Evolutionary conservation across 2,888 invertebrate genomes (phyloP).

Genomic region (Atrina japonica): DNA sequence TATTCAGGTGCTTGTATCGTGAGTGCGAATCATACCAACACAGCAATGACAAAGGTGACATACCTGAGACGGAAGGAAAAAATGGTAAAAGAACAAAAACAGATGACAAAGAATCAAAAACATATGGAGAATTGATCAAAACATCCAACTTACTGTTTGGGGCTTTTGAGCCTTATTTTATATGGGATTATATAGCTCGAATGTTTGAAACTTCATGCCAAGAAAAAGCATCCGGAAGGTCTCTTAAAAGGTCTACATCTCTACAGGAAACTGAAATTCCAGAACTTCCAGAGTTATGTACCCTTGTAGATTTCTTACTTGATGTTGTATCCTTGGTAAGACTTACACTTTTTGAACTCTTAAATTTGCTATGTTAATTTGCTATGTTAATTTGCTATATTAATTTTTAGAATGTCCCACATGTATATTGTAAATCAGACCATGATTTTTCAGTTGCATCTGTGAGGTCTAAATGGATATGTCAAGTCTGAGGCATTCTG

Average conservation of each 20-base stretch:
- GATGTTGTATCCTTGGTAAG: slow-evolving; percentile 84
- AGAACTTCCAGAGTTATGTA: slow-evolving; percentile 85
- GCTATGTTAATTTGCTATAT: no score
- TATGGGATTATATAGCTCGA: slow-evolving; percentile 88
- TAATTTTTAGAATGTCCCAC: no score
- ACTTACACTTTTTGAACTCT: slow-evolving; percentile 23
- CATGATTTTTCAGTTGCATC: no score
- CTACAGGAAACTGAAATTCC: slow-evolving; percentile 81
- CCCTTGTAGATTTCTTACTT: slow-evolving; percentile 87
- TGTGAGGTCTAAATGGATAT: not conserved
- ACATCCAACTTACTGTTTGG: slow-evolving; percentile 92
- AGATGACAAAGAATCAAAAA: slow-evolving; percentile 32
- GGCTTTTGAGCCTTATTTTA: slow-evolving; percentile 91
- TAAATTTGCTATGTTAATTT: no score
- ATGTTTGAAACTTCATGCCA: slow-evolving; percentile 78
- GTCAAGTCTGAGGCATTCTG: no score
- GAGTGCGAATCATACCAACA: slow-evolving; percentile 61
- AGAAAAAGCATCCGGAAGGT: slow-evolving; percentile 30
- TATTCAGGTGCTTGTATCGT: slow-evolving; percentile 83
- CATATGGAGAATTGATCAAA: slow-evolving; percentile 86
- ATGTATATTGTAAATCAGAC: no score
- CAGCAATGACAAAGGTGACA: slow-evolving; percentile 34
- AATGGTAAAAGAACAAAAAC: slow-evolving; percentile 10
- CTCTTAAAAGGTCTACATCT: slow-evolving; percentile 48
- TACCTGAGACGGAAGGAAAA: slow-evolving; percentile 20